phyloP scores from a whole-genome alignment of 2,797 vertebrate species.

The Carapus acus region DNA sequence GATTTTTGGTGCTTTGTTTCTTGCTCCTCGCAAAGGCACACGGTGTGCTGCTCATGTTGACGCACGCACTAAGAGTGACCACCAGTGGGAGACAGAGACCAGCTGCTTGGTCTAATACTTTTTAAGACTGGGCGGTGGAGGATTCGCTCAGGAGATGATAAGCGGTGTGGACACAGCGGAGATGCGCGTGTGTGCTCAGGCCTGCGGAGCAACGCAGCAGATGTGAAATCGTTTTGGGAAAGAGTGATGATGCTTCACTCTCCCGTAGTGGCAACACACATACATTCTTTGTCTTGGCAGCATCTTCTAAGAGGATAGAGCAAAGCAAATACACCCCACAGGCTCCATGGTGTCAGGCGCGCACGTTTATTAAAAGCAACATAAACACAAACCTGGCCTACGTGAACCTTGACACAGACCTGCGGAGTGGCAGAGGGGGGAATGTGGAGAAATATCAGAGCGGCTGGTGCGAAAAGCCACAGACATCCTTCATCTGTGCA shows the following conservation, averaged over 20 bases:
- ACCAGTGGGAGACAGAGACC: slow-evolving; percentile 66
- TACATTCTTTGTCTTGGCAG: too few relatives aligned
- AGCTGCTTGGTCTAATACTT: too few relatives aligned
- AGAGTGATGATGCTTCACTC: background rate
- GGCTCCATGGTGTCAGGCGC: background rate
- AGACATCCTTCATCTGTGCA: slow-evolving; percentile 3
- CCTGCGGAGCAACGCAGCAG: slow-evolving; percentile 12
- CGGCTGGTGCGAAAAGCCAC: background rate
- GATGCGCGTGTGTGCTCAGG: background rate
- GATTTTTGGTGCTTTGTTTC: too few relatives aligned
- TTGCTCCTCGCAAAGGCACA: too few relatives aligned
- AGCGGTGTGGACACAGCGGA: background rate
- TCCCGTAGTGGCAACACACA: background rate
- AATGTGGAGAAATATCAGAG: slow-evolving; percentile 1
- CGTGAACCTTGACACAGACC: slow-evolving; percentile 32
- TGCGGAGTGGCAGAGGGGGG: slow-evolving; percentile 7
- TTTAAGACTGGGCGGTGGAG: too few relatives aligned
- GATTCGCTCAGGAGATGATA: too few relatives aligned
- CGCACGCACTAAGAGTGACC: too few relatives aligned
- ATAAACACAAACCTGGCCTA: slow-evolving; percentile 28
- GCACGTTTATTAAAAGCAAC: slow-evolving; percentile 42
- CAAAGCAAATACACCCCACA: background rate
- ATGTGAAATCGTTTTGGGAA: slow-evolving; percentile 14
- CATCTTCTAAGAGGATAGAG: too few relatives aligned
- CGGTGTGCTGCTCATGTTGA: too few relatives aligned